These are phyloP conservation scores for Tachina grossa DNA, from an alignment of 2,888 invertebrate genomes.

Conservation along the genomic window DNA sequence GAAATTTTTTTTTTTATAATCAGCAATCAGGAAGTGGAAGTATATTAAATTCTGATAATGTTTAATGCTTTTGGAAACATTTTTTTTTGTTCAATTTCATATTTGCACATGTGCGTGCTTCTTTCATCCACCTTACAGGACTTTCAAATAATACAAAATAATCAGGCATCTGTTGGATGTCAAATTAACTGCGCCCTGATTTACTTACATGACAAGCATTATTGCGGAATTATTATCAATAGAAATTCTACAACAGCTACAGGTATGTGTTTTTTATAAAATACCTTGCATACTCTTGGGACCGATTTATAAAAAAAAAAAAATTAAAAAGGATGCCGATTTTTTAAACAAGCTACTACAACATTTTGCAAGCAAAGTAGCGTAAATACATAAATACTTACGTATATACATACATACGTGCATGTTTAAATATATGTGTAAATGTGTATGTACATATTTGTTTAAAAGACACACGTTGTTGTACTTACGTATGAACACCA, in stretches of 20 bases:
- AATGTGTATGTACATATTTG: background rate
- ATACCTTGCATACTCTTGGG: conserved; percentile 63
- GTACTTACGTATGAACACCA: background rate
- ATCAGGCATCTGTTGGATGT: conserved; percentile 73
- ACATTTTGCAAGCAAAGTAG: conserved; percentile 44
- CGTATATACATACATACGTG: background rate
- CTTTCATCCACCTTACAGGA: background rate
- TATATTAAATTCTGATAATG: no score
- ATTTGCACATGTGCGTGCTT: background rate
- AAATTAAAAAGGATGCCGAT: background rate
- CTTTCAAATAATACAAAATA: background rate
- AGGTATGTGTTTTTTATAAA: conserved; percentile 12
- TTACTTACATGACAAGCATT: conserved; percentile 80
- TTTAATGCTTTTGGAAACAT: no score
- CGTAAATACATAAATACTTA: background rate
- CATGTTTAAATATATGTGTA: background rate
- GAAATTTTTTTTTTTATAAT: no score
- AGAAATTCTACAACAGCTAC: conserved; percentile 21
- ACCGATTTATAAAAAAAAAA: conserved; percentile 69
- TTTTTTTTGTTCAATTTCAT: no score
- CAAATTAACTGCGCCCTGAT: conserved; percentile 77
- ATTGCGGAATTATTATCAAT: conserved; percentile 79
- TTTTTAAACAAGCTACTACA: conserved; percentile 44
- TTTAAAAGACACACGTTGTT: conserved; percentile 13
- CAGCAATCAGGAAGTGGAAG: no score